Base-by-base conservation (phyloP, 2,888 invertebrate genomes). In the Latrodectus hesperus region DNA sequence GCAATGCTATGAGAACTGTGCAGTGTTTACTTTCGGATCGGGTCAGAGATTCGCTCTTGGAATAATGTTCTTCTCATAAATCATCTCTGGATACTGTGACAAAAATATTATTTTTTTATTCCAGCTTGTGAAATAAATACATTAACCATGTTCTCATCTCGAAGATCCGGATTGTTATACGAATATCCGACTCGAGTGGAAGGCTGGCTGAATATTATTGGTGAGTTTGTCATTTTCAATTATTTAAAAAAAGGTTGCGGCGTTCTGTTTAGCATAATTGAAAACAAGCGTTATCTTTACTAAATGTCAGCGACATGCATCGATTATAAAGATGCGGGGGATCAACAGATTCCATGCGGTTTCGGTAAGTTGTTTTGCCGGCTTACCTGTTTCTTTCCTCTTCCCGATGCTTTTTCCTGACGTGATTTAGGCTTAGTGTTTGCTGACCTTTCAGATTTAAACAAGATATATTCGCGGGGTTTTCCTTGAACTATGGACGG, bases 171-270 rank as follows among this genome's bases (percentile, higher is more conserved):
- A 70, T 70, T 81, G 84, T 38, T 84, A 51, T 88, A 84, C 60
- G 93, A 93, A 89, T 94, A 94, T 91, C 94, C 94, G 14, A 93
- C 93, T 90, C 92, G 94, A 81, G 94, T 94, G 72, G 94, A 94
- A 91, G 94, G 94, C 89, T 94, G 94, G 94, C 93, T 94, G 90
- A 94, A 94, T 91, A 93, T 94, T 90, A 93, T 93, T 91, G 94
- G 94, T 94, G 90, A 93, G 93, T 92, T 17, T 51, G 26, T 60
- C 17, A 17, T 26, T 73, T 75, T 64, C n/a, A 38, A 38, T 38
- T 38, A 38, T 38, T 38, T 38, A 38, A 38, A 38, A n/a, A 1
- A 38, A 38, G 38, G 6, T 38, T 3, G 6, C 6, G 38, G 6
- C 6, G 38, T 38, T 38, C 4, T 38, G 6, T 38, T 0, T 4